phyloP scores from a whole-genome alignment of 2,888 invertebrate species.

The Platerodrilus igneus region DNA sequence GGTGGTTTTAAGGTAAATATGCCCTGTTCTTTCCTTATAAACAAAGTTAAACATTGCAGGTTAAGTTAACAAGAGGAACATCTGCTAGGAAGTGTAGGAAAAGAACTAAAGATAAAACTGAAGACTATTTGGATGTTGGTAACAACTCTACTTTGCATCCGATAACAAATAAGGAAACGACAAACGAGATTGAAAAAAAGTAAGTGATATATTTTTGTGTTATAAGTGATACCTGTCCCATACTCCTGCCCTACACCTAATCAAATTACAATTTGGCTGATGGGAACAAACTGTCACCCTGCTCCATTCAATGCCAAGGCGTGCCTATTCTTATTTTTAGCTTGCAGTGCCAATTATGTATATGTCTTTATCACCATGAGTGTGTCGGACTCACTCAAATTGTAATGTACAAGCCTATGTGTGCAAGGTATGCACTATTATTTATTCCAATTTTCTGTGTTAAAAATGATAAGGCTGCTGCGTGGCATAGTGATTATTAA shows the following conservation, averaged over 20 bases:
- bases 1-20: conserved; percentile 22
- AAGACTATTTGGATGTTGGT: too few species aligned
- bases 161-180: too few species aligned
- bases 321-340: conserved; percentile 73
- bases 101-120: too few species aligned
- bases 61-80: too few species aligned
- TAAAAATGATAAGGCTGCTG: too few species aligned
- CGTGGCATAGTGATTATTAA: too few species aligned
- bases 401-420: conserved; percentile 52
- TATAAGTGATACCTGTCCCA: conserved; percentile 20
- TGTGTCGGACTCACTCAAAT: conserved; percentile 60
- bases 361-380: conserved; percentile 80
- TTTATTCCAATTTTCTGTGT: too few species aligned
- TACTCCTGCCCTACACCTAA: conserved; percentile 27
- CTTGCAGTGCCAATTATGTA: conserved; percentile 74
- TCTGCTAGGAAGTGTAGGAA: too few species aligned
- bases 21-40: too few species aligned
- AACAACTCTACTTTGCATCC: too few species aligned
- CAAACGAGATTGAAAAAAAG: too few species aligned
- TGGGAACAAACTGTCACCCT: conserved; percentile 50
- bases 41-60: too few species aligned
- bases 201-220: conserved; percentile 41
- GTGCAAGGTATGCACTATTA: conserved; percentile 59
- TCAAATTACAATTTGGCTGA: conserved; percentile 37
- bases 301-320: conserved; percentile 70